Evolutionary conservation across 2,888 invertebrate genomes (phyloP).

Genomic region (Acleris cristana): DNA sequence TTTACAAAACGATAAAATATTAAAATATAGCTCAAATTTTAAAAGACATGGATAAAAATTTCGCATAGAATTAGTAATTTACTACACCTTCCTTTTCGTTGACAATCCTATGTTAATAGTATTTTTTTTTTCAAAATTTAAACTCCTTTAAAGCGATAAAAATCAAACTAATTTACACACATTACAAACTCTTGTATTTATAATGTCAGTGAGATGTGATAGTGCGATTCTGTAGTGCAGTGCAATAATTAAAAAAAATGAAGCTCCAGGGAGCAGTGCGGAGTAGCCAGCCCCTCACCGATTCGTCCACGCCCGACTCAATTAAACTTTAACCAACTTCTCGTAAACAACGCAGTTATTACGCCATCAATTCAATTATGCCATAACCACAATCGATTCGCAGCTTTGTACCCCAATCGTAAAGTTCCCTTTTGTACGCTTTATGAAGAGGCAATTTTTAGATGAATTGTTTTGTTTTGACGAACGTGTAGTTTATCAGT

Average conservation of each 20-base stretch:
- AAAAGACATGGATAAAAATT: no score
- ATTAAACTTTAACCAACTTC: constrained; percentile 80
- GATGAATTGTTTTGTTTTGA: constrained; percentile 64
- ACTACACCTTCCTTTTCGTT: no score
- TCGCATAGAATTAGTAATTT: no score
- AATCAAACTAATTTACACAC: no score
- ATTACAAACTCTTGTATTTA: no score
- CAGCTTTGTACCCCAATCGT: constrained; percentile 46
- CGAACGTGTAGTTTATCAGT: constrained; percentile 50
- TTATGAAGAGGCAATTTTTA: constrained; percentile 58
- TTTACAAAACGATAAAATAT: no score
- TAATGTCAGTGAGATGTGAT: neutral
- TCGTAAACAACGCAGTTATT: constrained; percentile 80
- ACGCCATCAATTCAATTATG: constrained; percentile 44
- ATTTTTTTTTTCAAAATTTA: no score
- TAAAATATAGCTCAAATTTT: no score
- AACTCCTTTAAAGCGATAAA: no score
- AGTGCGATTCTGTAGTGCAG: no score
- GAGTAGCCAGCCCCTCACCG: constrained; percentile 32
- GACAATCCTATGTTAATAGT: no score
- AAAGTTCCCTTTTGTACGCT: constrained; percentile 42
- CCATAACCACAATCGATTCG: constrained; percentile 46
- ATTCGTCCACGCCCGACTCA: constrained; percentile 63
- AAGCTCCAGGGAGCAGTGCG: neutral
- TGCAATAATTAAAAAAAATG: no score